Evolutionary conservation across 2,888 invertebrate species (phyloP).

Genomic region (Julus scanicus): DNA sequence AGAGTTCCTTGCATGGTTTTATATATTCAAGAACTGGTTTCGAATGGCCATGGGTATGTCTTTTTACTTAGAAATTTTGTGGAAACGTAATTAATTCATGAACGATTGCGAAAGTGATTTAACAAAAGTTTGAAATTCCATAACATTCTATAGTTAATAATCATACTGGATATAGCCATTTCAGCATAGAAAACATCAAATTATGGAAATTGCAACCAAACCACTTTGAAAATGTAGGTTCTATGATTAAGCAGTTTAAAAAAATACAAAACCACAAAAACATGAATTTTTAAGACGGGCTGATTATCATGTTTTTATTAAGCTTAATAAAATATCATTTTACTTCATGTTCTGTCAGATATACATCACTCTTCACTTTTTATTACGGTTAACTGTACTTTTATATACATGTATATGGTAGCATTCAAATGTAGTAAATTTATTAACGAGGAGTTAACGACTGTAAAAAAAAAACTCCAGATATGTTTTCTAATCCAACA

Average conservation of each 20-base stretch:
- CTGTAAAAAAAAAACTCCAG: not conserved
- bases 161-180: not conserved
- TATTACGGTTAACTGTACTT: not conserved
- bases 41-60: no score
- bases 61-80: no score
- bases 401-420: not conserved
- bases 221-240: not conserved
- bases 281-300: not conserved
- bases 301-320: not conserved
- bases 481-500: not conserved
- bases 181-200: not conserved
- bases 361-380: not conserved
- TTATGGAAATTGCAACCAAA: not conserved
- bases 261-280: not conserved
- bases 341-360: not conserved
- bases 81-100: no score
- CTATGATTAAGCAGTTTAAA: not conserved
- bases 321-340: not conserved
- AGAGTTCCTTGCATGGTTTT: no score
- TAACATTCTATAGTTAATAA: no score
- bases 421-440: not conserved
- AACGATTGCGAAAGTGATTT: no score
- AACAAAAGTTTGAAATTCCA: no score
- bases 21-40: no score
- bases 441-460: slow-evolving; percentile 22